phyloP scores from a whole-genome alignment of 2,797 vertebrate species.

The Gallinago nigripennis region DNA sequence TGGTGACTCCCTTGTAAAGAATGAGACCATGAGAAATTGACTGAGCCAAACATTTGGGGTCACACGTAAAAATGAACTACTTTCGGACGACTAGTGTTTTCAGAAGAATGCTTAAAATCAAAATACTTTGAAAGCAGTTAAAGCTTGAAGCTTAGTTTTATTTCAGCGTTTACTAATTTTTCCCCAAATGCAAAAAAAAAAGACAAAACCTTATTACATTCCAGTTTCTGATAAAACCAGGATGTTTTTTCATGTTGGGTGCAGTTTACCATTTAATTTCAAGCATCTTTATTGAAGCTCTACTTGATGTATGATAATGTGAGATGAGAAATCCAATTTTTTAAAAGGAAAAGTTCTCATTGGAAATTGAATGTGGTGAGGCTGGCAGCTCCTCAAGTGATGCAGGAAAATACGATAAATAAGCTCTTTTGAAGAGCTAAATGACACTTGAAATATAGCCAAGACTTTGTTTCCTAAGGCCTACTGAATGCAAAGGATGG shows the following conservation, averaged over 20 bases:
- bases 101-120: background rate
- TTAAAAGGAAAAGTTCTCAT: background rate
- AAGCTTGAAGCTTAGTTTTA: background rate
- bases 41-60: background rate
- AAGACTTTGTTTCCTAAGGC: slow-evolving; percentile 18
- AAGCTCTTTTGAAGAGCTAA: slow-evolving; percentile 2
- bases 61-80: background rate
- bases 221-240: background rate
- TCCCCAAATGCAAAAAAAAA: background rate
- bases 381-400: slow-evolving; percentile 18
- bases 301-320: background rate
- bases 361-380: slow-evolving; percentile 14
- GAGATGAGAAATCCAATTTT: background rate
- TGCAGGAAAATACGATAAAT: slow-evolving; percentile 11
- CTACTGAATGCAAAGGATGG: background rate
- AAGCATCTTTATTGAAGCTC: background rate
- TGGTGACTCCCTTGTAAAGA: background rate
- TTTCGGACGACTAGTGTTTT: background rate
- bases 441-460: background rate
- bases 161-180: background rate
- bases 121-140: background rate
- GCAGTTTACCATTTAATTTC: background rate
- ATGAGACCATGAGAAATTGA: background rate
- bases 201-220: background rate
- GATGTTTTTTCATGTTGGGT: background rate